Evolutionary conservation across 2,888 invertebrate genomes (phyloP), one percentile per base, ranked within the genome.

Genomic region (Oscheius sp.): DNA sequence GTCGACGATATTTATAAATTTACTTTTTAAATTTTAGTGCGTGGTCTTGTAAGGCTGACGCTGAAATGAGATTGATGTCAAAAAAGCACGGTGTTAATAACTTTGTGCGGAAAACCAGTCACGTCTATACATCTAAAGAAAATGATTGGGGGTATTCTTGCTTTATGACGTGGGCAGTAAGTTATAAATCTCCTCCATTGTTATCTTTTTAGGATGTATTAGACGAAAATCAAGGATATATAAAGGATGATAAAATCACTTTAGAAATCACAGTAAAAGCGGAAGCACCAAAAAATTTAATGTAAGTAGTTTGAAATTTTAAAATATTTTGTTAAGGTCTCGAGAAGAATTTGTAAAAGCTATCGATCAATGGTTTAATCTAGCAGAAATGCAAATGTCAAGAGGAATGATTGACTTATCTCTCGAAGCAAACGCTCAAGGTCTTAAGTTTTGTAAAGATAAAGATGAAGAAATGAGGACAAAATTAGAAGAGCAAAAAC

Each of bases 41-140:
- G 57, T 98, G 98, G 98, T 95, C 95, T 6, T 97, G 97, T 86
- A 94, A 94, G 87, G 97, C 97, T 44, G 91, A 92, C 85, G 97
- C 97, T 9, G 95, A 97, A 86, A 88, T 98, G 77, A 91, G 93
- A 79, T 90, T 98, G 54, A 90, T 96, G 75, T 92, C 93, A 64
- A 93, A 94, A 86, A 93, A 93, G 87, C 91, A 92, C n/a, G 94
- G 93, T 62, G 90, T 91, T n/a, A 93, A 82, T 2, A 84, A 86
- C 70, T 86, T 86, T 70, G 80, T 81, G 28, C 77, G 86, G 45
- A 85, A 86, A 70, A 97, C 94, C 87, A 95, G 94, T 88, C 97
- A 96, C 90, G 90, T 93, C 87, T 98, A 94, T 89, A 97, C 94
- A 87, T 93, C 93, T 88, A 95, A 91, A 88, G 93, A 93, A 87